Base-by-base conservation (phyloP, 2,113 vertebrate genomes). In the Charadrius vociferus region DNA sequence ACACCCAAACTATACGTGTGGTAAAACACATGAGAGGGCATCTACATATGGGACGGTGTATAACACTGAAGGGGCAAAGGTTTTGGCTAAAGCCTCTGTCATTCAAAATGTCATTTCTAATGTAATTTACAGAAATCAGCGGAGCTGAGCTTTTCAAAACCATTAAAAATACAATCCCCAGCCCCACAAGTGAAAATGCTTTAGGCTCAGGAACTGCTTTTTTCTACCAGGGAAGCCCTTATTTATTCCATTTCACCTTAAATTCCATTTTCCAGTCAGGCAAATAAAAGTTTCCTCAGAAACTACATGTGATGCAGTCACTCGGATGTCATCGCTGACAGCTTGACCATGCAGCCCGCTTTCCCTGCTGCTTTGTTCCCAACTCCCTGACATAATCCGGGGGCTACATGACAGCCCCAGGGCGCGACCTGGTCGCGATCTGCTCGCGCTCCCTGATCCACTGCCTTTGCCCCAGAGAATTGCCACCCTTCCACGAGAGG, bases 351-450 rank as follows among this genome's bases (percentile, higher is more conserved):
- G 20, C 83, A 71, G 59, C 37, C 43, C 41, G 30, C 34, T 34
- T 8, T 3, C 6, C 29, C 50, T 58, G 39, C 82, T 73, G 58
- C 73, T 24, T 15, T 14, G 30, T 15, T 58, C 67, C 37, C 68
- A 63, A 6, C 32, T 27, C 43, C 27, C 58, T 3, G 2, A 32
- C 37, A 50, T 43, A 23, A 41, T 4, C 9, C 47, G 7, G 24
- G 53, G 30, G 45, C 55, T 24, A 23, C 37, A 24, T 4, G 9
- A 6, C 20, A 62, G 34, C 34, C 32, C 6, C 0, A 0, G 8
- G 15, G 12, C 4, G 39, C 66, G 34, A 5, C 5, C 70, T 50
- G 34, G 65, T 45, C n/a, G n/a, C n/a, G n/a, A n/a, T n/a, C 55
- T 78, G 53, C 55, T 18, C 18, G 6, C 24, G 6, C 22, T 39